Evolutionary conservation across 2,797 vertebrate genomes (phyloP).

Genomic region (Catamblyrhynchus diadema): DNA sequence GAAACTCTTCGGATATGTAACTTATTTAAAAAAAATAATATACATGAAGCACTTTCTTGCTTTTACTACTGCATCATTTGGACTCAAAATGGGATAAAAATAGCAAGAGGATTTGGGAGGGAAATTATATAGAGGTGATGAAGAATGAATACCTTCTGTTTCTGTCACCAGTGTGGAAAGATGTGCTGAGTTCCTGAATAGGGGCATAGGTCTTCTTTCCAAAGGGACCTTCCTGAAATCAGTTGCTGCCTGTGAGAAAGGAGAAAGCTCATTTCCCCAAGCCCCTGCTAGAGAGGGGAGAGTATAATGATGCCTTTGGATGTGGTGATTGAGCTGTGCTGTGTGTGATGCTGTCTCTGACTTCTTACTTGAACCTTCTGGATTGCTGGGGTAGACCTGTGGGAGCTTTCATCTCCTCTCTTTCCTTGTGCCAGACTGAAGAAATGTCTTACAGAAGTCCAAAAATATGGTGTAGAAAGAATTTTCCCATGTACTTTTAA

Average conservation of each 20-base stretch:
- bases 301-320: neutral
- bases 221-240: neutral
- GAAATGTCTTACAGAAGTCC: neutral
- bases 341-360: neutral
- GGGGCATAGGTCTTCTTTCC: neutral
- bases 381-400: neutral
- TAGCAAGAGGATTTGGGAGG: neutral
- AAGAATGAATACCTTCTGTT: neutral
- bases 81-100: neutral
- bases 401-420: neutral
- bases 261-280: neutral
- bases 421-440: neutral
- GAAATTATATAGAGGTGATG: neutral
- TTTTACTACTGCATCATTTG: neutral
- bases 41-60: neutral
- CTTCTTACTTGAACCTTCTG: neutral
- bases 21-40: neutral
- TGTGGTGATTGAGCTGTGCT: neutral
- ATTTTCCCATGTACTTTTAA: neutral
- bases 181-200: neutral
- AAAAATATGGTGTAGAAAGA: neutral
- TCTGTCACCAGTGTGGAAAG: neutral
- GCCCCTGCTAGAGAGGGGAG: neutral
- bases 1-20: neutral
- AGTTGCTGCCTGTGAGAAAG: neutral